These are phyloP conservation scores for Corythornis madagascariensis DNA, from an alignment of 2,113 vertebrate genomes.

Conservation along the genomic window DNA sequence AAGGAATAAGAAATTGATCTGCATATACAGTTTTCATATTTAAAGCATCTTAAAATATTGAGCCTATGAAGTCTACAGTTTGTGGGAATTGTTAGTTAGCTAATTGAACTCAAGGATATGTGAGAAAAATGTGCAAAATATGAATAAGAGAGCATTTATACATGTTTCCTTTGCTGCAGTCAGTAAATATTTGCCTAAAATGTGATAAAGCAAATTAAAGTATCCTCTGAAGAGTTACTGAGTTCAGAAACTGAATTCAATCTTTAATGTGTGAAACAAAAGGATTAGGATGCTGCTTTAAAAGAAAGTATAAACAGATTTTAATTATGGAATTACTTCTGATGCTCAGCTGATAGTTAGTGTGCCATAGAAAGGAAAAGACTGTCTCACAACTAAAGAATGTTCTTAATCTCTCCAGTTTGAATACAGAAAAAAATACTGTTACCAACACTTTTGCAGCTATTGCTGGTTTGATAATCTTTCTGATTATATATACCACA, in stretches of 20 bases:
- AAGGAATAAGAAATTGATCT: neutral
- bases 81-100: neutral
- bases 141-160: slow-evolving; percentile 1
- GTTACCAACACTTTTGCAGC: neutral
- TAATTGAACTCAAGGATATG: neutral
- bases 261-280: slow-evolving; percentile 31
- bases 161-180: neutral
- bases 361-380: neutral
- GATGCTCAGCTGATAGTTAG: neutral
- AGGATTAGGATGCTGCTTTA: slow-evolving; percentile 36
- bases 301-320: slow-evolving; percentile 1
- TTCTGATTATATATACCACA: neutral
- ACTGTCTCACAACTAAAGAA: neutral
- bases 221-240: slow-evolving; percentile 9
- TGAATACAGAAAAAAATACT: neutral
- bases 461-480: neutral
- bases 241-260: neutral
- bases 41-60: neutral
- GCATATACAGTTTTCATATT: neutral
- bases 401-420: neutral
- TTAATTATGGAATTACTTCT: slow-evolving; percentile 24
- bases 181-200: slow-evolving; percentile 35
- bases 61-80: neutral
- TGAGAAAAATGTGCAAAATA: slow-evolving; percentile 22
- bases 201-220: slow-evolving; percentile 30